These are phyloP conservation scores for Ophion ellenae DNA, from an alignment of 2,888 invertebrate genomes.

Conservation along the genomic window DNA sequence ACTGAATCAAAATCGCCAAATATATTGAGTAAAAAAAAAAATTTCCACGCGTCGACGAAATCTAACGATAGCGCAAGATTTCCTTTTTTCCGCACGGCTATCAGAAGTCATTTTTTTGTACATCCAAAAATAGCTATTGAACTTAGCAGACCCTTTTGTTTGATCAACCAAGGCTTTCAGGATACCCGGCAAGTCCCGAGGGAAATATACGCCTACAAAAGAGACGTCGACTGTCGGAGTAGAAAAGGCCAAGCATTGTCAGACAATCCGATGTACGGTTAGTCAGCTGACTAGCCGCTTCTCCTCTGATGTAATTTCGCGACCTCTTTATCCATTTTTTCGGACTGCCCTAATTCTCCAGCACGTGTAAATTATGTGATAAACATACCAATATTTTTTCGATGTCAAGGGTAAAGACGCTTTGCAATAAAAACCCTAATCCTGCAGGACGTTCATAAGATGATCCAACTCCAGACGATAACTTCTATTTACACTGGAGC, in stretches of 20 bases:
- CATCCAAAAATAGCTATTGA: slow-evolving; percentile 15
- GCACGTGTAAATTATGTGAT: neutral
- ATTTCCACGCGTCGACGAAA: neutral
- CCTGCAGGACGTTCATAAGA: neutral
- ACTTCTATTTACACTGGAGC: too few species aligned
- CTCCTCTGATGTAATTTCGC: slow-evolving; percentile 25
- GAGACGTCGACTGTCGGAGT: slow-evolving; percentile 24
- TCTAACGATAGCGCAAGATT: neutral
- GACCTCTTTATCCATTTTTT: slow-evolving; percentile 3
- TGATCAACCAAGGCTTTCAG: neutral
- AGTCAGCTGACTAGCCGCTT: slow-evolving; percentile 14
- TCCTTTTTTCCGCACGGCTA: neutral
- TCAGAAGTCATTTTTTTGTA: slow-evolving; percentile 3
- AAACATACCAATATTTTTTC: neutral
- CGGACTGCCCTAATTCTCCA: neutral
- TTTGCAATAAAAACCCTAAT: neutral
- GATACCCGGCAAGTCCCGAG: slow-evolving; percentile 11
- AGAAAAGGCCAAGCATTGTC: slow-evolving; percentile 23
- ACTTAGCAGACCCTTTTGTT: neutral
- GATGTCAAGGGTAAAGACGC: neutral
- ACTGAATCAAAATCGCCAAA: neutral
- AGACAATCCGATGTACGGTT: slow-evolving; percentile 11
- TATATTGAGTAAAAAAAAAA: neutral
- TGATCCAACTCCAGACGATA: too few species aligned
- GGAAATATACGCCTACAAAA: slow-evolving; percentile 38